A percentile compares a stretch with the other conserved stretches of the same genome.
These are phyloP conservation scores for Phylloscopus trochilus DNA, from an alignment of 2,113 vertebrate genomes.

Conservation along the genomic window DNA sequence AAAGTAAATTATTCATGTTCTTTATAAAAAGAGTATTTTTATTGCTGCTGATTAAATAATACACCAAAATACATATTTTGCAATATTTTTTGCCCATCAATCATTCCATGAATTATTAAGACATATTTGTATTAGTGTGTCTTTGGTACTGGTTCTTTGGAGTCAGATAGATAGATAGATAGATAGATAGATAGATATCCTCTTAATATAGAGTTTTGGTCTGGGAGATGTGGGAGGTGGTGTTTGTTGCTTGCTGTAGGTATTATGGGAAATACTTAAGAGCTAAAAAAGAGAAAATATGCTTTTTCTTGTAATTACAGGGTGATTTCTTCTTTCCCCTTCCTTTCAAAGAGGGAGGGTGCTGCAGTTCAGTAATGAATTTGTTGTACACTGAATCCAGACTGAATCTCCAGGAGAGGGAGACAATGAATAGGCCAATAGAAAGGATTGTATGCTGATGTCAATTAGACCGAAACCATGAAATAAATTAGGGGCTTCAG, in stretches of 20 bases:
- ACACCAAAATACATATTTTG: not conserved
- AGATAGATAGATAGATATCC: not conserved
- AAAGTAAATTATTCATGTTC: not conserved
- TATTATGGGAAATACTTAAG: not conserved
- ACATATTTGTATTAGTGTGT: not conserved
- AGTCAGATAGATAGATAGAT: not conserved
- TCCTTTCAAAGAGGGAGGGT: not conserved
- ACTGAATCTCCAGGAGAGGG: constrained; percentile 29
- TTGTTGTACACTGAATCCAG: not conserved
- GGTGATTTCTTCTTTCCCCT: not conserved
- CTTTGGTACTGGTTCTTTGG: not conserved
- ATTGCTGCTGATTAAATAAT: not conserved
- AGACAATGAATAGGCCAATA: constrained; percentile 42
- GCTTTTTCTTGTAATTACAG: not conserved
- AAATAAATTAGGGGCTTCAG: constrained; percentile 36
- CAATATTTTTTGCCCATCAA: not conserved
- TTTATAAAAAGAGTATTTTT: not conserved
- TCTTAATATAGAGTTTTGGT: not conserved
- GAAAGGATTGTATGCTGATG: constrained; percentile 28
- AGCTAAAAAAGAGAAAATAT: not conserved
- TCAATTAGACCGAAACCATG: constrained; percentile 45
- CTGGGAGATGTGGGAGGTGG: not conserved
- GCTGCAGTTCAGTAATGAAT: not conserved
- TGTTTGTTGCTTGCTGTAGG: not conserved
- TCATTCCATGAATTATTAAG: constrained; percentile 4